A percentile compares a stretch with the other conserved stretches of the same genome.
phyloP scores from a whole-genome alignment of 2,888 invertebrate species.

The Orchestes rusci region DNA sequence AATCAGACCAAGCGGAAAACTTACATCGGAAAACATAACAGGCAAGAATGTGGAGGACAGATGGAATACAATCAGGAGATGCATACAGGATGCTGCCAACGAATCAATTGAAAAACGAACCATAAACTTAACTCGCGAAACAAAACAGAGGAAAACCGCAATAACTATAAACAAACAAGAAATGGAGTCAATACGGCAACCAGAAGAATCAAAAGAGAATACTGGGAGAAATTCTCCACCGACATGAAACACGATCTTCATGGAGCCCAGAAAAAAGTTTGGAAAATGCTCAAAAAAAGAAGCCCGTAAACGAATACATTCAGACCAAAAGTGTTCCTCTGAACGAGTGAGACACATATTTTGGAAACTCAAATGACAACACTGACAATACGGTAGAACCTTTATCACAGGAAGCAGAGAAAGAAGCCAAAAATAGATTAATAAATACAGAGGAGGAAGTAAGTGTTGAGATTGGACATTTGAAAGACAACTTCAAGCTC shows the following conservation, averaged over 20 bases:
- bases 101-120: background rate
- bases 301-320: slow-evolving; percentile 6
- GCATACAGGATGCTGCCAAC: background rate
- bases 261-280: slow-evolving; percentile 1
- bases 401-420: background rate
- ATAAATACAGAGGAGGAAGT: background rate
- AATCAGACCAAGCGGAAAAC: background rate
- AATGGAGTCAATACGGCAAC: background rate
- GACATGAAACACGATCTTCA: background rate
- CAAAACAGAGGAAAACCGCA: background rate
- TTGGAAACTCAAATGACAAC: background rate
- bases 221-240: slow-evolving; percentile 1
- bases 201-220: background rate
- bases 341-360: background rate
- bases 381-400: background rate
- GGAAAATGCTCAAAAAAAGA: slow-evolving; percentile 5
- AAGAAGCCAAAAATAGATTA: background rate
- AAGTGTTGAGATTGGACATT: background rate
- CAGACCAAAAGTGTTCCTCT: slow-evolving; percentile 2
- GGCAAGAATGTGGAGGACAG: background rate
- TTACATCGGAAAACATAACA: background rate
- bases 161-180: background rate
- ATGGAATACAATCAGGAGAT: background rate
- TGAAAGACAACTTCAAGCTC: background rate
- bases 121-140: background rate